A percentile compares a stretch with the other conserved stretches of the same genome.
Evolutionary conservation across 2,797 vertebrate genomes (phyloP).

Genomic region (Philypnodon macrostomus): DNA sequence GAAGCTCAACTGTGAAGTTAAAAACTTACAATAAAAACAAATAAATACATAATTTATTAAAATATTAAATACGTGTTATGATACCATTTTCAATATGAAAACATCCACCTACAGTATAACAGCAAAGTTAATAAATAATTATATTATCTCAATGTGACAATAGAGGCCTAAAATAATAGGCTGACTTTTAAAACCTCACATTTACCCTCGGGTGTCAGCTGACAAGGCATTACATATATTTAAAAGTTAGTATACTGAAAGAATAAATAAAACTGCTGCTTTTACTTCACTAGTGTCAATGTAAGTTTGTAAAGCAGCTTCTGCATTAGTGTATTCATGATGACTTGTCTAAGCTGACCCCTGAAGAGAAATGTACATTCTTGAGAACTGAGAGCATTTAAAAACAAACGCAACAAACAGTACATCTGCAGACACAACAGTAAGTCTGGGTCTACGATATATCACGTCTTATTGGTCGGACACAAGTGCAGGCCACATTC

Average conservation of each 20-base stretch:
- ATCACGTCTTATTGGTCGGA: slow-evolving; percentile 25
- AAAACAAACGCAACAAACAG: slow-evolving; percentile 73
- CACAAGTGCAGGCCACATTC: slow-evolving; percentile 84
- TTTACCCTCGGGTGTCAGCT: background rate
- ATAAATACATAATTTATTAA: slow-evolving; percentile 34
- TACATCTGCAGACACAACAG: slow-evolving; percentile 42
- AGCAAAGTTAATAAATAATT: slow-evolving; percentile 11
- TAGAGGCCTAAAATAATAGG: slow-evolving; percentile 15
- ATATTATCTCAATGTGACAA: too few species aligned
- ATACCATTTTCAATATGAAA: slow-evolving; percentile 26
- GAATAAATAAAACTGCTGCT: too few species aligned
- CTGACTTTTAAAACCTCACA: slow-evolving; percentile 22
- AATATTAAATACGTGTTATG: slow-evolving; percentile 13
- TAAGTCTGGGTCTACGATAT: slow-evolving; percentile 25
- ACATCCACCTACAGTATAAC: slow-evolving; percentile 9
- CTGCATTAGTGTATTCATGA: background rate
- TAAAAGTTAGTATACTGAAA: background rate
- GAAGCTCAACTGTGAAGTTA: slow-evolving; percentile 35
- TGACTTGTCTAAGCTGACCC: background rate
- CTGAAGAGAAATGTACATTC: background rate
- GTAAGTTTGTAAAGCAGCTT: background rate
- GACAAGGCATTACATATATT: background rate
- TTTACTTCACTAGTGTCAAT: background rate
- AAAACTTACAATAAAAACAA: slow-evolving; percentile 25
- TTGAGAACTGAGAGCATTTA: slow-evolving; percentile 63